Base-by-base conservation (phyloP, 2,888 invertebrate species). In the Lydus trimaculatus region DNA sequence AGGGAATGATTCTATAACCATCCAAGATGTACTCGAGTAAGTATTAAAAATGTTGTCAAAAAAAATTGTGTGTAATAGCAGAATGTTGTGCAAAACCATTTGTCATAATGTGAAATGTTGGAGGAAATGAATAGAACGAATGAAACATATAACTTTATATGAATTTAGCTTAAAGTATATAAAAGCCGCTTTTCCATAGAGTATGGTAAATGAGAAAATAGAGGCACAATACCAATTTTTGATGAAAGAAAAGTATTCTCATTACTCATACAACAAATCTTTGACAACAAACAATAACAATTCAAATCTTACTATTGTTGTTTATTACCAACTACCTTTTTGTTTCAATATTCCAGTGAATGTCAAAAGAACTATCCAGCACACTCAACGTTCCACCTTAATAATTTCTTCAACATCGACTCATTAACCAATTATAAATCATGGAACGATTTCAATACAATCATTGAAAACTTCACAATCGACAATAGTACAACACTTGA, bases 331-430 rank as follows among this genome's bases (percentile, higher is more conserved):
- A n/a, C n/a, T n/a, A n/a, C n/a, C n/a, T n/a, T 17, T 60, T 31
- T 13, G 60, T 11, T 59, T 60, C 7, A 58, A 36, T 66, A 59
- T 77, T 77, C 63, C 83, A 94, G 94, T 74, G 90, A 91, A 78
- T 94, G 94, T 81, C 89, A 91, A 82, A 87, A 89, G 78, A 91
- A 93, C 81, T 88, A 89, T 75, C 89, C 93, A 72, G 90, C 91
- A n/a, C 94, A 93, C 85, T 87, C 87, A 58, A 91, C 92, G 31
- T 92, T 94, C 80, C 90, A 91, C 83, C 85, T 94, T 75, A 89
- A 91, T 75, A 90, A 89, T 79, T 88, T 91, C 72, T 86, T 92
- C 71, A 91, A 94, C 81, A 87, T 93, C 60, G 91, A 92, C 77
- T 89, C 89, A 76, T 88, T 89, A 66, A 88, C 90, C 0, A 90